A percentile compares a stretch with the other conserved stretches of the same genome.
These are phyloP conservation scores for Andrena marginata DNA, from an alignment of 2,888 invertebrate species.

Conservation along the genomic window DNA sequence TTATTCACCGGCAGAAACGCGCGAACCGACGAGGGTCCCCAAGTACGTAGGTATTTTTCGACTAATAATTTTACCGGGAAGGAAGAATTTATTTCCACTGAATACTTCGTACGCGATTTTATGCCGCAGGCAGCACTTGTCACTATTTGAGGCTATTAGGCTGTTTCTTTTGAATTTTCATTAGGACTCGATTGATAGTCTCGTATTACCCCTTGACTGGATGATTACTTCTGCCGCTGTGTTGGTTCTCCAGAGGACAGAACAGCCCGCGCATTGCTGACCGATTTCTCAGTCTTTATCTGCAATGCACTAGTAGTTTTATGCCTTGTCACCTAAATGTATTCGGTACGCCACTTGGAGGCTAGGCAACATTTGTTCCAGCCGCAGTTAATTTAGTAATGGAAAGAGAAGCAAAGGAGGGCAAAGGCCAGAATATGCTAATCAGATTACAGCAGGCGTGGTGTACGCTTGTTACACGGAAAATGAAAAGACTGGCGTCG, in stretches of 20 bases:
- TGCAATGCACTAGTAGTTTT: constrained; percentile 33
- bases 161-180: constrained; percentile 2
- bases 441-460: constrained; percentile 50
- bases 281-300: background rate
- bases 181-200: too few relatives aligned
- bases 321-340: constrained; percentile 24
- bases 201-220: too few relatives aligned
- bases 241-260: background rate
- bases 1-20: constrained; percentile 41
- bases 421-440: constrained; percentile 58
- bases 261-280: constrained; percentile 16
- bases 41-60: constrained; percentile 17
- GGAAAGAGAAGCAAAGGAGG: constrained; percentile 24
- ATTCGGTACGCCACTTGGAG: background rate
- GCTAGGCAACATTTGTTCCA: constrained; percentile 20
- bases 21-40: constrained; percentile 31
- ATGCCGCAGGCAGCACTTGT: background rate
- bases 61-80: constrained; percentile 5
- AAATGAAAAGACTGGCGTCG: constrained; percentile 43
- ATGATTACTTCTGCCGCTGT: too few relatives aligned
- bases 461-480: constrained; percentile 35
- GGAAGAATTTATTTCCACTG: constrained; percentile 14
- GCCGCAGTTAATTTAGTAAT: constrained; percentile 38
- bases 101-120: constrained; percentile 24
- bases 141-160: background rate